A percentile compares a stretch with the other conserved stretches of the same genome.
Evolutionary conservation across 2,113 vertebrate species (phyloP).

Genomic region (Campylorhamphus procurvoides): DNA sequence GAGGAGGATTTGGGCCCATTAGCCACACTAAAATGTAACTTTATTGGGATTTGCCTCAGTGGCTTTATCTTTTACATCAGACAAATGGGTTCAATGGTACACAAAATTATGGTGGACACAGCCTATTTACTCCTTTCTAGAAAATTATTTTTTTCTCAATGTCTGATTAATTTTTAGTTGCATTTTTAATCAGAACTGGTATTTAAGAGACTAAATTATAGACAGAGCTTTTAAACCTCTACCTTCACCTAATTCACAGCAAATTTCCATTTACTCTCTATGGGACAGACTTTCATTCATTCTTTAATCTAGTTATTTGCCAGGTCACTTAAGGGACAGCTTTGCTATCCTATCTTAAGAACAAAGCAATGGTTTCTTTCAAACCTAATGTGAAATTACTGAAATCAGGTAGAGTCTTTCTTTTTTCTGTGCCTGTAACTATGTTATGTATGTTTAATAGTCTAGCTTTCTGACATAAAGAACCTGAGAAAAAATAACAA

Average conservation of each 20-base stretch:
- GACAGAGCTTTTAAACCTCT: background rate
- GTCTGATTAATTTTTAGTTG: background rate
- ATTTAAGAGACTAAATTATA: background rate
- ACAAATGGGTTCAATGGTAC: background rate
- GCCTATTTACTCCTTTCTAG: background rate
- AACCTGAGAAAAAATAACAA: background rate
- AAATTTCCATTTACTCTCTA: background rate
- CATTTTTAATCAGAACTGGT: background rate
- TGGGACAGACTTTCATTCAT: background rate
- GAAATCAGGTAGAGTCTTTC: background rate
- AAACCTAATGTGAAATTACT: background rate
- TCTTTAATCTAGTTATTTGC: background rate
- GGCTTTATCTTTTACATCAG: background rate
- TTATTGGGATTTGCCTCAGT: background rate
- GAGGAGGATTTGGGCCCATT: background rate
- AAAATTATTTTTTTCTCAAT: background rate
- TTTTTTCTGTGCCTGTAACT: background rate
- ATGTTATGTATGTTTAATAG: background rate
- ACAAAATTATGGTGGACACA: background rate
- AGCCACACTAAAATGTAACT: background rate
- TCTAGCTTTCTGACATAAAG: background rate
- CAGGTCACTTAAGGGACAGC: constrained; percentile 4
- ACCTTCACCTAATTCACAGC: background rate
- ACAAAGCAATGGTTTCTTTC: background rate
- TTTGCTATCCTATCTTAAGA: background rate